Evolutionary conservation across 2,113 vertebrate genomes (phyloP), one percentile per base, ranked within the genome.

Genomic region (Amia ocellicauda): DNA sequence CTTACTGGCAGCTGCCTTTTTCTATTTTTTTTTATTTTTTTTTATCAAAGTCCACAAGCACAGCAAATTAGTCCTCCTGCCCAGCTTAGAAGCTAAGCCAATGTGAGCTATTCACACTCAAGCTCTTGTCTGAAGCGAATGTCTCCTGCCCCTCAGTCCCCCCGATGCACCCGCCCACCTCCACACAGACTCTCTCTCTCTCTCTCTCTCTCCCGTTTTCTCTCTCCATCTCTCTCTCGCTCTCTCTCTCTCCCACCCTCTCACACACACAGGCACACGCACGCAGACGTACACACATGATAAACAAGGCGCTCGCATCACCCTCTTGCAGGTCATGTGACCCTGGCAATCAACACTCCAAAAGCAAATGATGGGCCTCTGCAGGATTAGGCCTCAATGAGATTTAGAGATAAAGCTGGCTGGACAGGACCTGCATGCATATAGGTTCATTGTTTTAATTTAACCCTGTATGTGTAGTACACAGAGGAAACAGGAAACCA

Each of bases 1-100:
- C 83, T 78, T 69, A 70, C 83, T 83, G 77, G 90, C 93, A 93
- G 91, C 91, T 93, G 91, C 89, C 73, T 80, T 82, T 82, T 79
- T 51, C 63, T 41, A 58, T 41, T 50, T 28, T 60, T 50, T 20
- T 58, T 45, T 54, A 20, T 27, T 58, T 90, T 79, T 90, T 90
- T 83, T 85, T 79, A 80, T 89, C 86, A 82, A 81, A 91, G 86
- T 89, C 87, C 83, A 84, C 89, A 84, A 86, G 89, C 88, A 82
- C 79, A 81, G 90, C 80, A 85, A 88, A 80, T 84, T 78, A 89
- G 86, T 85, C 85, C 84, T 84, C 85, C 83, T 76, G 82, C 81
- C 86, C 86, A 83, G 88, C 80, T 69, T 87, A 80, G 80, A 90
- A 78, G 88, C 89, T 86, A 81, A 80, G 86, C 91, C 93, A 90